A percentile compares a stretch with the other conserved stretches of the same genome.
Evolutionary conservation across 2,888 invertebrate genomes (phyloP).

Genomic region (Pseudococcus jackbeardsleyi): DNA sequence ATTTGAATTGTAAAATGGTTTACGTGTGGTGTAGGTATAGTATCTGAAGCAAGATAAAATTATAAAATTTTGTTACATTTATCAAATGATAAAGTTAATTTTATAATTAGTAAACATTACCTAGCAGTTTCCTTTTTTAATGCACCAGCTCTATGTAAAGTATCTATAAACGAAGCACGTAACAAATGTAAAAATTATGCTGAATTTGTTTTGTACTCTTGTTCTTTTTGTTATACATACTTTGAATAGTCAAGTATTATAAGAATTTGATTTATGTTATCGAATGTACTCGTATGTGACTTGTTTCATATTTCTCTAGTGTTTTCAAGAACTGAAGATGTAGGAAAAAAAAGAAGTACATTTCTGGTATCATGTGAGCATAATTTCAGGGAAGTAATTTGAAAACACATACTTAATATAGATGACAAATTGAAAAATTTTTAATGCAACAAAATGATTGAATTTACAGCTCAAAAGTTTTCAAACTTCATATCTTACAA

Average conservation of each 20-base stretch:
- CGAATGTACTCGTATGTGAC: no score
- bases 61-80: neutral
- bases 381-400: no score
- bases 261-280: no score
- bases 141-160: neutral
- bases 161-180: constrained; percentile 3
- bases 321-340: no score
- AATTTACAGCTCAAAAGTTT: no score
- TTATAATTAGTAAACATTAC: constrained; percentile 41
- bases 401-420: no score
- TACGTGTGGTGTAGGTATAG: neutral
- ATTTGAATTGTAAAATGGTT: neutral
- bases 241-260: neutral
- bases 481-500: no score
- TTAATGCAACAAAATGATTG: no score
- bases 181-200: neutral
- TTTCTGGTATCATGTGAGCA: no score
- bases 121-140: neutral
- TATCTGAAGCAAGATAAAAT: neutral
- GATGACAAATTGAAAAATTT: no score
- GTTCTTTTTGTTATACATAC: neutral
- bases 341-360: no score
- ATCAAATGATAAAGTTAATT: constrained; percentile 27
- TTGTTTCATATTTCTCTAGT: no score
- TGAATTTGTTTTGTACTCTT: neutral